Evolutionary conservation across 2,113 vertebrate species (phyloP).

Genomic region (Phyllostomus discolor): DNA sequence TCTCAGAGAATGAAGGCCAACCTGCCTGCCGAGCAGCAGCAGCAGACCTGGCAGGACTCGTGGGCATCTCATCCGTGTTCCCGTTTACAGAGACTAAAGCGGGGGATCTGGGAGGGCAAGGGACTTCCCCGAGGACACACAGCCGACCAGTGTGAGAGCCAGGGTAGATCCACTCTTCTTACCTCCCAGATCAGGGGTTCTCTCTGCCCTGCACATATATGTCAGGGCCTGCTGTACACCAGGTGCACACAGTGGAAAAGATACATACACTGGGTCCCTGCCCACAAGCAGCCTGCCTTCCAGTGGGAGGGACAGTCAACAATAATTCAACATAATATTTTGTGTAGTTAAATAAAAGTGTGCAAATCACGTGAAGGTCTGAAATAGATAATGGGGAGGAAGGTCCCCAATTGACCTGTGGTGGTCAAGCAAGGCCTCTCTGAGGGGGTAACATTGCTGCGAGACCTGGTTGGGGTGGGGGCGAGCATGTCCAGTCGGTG

Average conservation of each 20-base stretch:
- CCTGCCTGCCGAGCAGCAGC: neutral
- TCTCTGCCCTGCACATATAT: neutral
- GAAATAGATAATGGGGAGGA: neutral
- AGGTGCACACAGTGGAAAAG: neutral
- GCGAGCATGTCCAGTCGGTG: neutral
- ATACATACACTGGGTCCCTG: neutral
- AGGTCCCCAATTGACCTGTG: neutral
- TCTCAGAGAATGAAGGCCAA: neutral
- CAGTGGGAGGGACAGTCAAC: neutral
- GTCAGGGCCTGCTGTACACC: neutral
- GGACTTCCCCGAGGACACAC: neutral
- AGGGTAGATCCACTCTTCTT: neutral
- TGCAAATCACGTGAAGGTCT: neutral
- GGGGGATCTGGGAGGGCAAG: neutral
- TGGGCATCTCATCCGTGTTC: neutral
- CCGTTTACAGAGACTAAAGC: neutral
- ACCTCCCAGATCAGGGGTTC: neutral
- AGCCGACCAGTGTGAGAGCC: neutral
- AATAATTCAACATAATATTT: neutral
- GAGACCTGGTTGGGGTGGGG: neutral
- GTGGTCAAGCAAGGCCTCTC: neutral
- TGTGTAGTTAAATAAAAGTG: neutral
- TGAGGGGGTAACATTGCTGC: neutral
- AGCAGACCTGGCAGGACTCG: neutral
- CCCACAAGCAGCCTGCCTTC: neutral